phyloP scores from a whole-genome alignment of 2,888 invertebrate genomes.

The Frankliniella intonsa region DNA sequence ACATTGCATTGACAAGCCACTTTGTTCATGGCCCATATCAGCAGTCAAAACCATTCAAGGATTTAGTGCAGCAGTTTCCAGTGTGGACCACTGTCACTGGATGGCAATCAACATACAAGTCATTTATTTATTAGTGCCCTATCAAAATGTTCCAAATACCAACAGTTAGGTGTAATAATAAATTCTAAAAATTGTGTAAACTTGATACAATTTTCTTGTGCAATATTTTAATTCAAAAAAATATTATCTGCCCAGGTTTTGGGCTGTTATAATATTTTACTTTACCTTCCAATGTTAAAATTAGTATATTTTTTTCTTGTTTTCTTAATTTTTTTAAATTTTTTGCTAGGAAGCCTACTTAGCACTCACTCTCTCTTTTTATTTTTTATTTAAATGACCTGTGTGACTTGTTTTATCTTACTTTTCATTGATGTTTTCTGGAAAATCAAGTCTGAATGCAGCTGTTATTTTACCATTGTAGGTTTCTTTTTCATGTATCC shows the following conservation, averaged over 20 bases:
- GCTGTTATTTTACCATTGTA: neutral
- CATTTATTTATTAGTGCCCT: constrained; percentile 51
- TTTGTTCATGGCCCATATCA: constrained; percentile 54
- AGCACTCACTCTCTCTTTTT: neutral
- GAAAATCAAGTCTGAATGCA: neutral
- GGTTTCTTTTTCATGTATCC: neutral
- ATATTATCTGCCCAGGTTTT: neutral
- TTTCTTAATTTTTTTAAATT: neutral
- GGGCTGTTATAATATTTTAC: neutral
- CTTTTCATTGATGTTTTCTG: neutral
- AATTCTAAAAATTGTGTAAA: neutral
- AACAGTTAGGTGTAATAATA: neutral
- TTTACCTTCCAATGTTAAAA: neutral
- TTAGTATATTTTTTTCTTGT: neutral
- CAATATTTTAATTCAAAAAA: neutral
- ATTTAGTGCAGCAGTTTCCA: constrained; percentile 58
- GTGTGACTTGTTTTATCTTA: neutral
- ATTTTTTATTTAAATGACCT: neutral
- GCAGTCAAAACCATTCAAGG: constrained; percentile 51
- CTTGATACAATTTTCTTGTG: neutral
- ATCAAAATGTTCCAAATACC: neutral
- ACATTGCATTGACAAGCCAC: constrained; percentile 59
- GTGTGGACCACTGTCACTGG: constrained; percentile 61
- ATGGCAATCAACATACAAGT: constrained; percentile 66
- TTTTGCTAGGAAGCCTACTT: neutral